These are phyloP conservation scores for Serranochromis macrocephalus DNA, from an alignment of 2,113 vertebrate genomes.

Conservation along the genomic window DNA sequence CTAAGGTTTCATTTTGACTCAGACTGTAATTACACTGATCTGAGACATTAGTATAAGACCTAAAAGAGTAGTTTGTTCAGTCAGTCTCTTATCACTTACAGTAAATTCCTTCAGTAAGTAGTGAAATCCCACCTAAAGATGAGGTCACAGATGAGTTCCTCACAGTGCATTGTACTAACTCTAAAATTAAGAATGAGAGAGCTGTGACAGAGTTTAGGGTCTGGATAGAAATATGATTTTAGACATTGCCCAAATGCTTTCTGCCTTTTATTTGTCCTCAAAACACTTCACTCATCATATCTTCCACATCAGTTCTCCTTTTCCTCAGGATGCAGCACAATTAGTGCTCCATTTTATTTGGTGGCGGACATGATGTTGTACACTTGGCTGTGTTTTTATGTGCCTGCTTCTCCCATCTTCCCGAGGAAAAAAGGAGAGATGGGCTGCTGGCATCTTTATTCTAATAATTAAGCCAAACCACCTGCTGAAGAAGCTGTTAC, in stretches of 20 bases:
- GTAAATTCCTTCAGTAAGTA: not conserved
- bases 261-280: not conserved
- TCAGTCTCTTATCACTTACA: not conserved
- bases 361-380: not conserved
- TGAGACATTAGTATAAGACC: not conserved
- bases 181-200: not conserved
- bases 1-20: not conserved
- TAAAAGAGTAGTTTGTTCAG: not conserved
- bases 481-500: conserved; percentile 54
- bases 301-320: not conserved
- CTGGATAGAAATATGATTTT: not conserved
- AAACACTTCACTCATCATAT: not conserved
- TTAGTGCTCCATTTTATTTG: conserved; percentile 3
- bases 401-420: conserved; percentile 6
- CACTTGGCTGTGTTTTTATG: not conserved
- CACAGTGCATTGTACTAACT: not conserved
- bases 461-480: conserved; percentile 54
- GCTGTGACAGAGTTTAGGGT: not conserved
- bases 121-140: not conserved
- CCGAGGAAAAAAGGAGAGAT: not conserved
- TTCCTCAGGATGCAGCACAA: conserved; percentile 29
- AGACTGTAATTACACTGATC: not conserved
- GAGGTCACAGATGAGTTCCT: not conserved
- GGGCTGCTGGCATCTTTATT: conserved; percentile 30
- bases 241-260: not conserved